Evolutionary conservation across 1,140 invertebrate species (phyloP).

Genomic region (Calliphora vicina): DNA sequence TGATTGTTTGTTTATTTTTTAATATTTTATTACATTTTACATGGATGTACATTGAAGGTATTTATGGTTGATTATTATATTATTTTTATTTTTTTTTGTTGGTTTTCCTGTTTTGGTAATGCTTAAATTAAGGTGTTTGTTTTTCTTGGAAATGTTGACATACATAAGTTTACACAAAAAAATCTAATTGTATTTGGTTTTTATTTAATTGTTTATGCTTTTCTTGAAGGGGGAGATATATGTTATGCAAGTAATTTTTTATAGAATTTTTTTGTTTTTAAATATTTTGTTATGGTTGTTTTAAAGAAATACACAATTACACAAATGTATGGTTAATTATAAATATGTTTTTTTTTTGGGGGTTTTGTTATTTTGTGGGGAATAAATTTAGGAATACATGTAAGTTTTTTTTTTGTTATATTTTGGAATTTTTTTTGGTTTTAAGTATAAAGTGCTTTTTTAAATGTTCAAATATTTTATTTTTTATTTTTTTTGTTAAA

Average conservation of each 20-base stretch:
- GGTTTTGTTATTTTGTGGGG: neutral
- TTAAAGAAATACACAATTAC: constrained; percentile 15
- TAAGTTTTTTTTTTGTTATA: neutral
- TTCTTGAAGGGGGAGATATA: neutral
- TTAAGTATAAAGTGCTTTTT: neutral
- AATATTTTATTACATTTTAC: constrained; percentile 25
- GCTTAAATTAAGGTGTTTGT: constrained; percentile 9
- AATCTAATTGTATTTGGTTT: neutral
- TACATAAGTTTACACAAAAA: constrained; percentile 29
- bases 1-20: neutral
- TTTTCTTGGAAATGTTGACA: neutral
- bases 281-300: neutral
- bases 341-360: neutral
- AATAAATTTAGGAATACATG: constrained; percentile 7
- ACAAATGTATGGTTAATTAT: constrained; percentile 2
- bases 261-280: neutral
- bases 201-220: neutral
- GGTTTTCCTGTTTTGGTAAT: neutral
- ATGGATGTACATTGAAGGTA: constrained; percentile 33
- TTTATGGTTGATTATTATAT: constrained; percentile 25
- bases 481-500: neutral
- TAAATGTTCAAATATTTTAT: neutral
- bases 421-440: neutral
- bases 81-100: neutral
- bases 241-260: neutral